These are phyloP conservation scores for Halichondria panicea DNA, from an alignment of 37 sponge, comb jelly and placozoan genomes.

Conservation along the genomic window DNA sequence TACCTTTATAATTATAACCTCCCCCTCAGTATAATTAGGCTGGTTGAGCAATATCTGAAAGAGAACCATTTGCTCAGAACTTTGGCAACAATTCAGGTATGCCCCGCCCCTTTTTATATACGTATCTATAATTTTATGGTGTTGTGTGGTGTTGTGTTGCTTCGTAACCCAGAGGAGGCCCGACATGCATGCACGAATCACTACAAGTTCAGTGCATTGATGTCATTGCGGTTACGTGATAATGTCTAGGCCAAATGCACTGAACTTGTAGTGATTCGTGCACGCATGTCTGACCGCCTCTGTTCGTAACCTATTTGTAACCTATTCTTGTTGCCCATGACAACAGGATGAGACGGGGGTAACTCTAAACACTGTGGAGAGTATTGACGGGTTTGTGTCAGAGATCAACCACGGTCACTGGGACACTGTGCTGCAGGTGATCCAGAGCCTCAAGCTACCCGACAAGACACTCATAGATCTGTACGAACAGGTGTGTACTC, in stretches of 20 bases:
- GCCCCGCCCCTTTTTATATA: constrained; percentile 1
- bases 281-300: neutral
- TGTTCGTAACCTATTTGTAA: no score
- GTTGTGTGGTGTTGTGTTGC: no score
- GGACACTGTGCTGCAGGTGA: constrained; percentile 94
- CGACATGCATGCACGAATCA: neutral
- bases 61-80: constrained; percentile 94
- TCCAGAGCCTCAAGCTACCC: constrained; percentile 94
- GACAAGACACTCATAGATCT: constrained; percentile 93
- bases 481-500: constrained; percentile 83
- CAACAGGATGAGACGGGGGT: constrained; percentile 84
- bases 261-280: no score
- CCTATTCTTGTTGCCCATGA: no score
- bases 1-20: no score
- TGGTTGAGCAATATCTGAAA: constrained; percentile 95
- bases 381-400: constrained; percentile 93
- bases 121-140: no score
- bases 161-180: neutral
- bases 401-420: constrained; percentile 99
- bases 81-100: constrained; percentile 81
- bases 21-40: constrained; percentile 73
- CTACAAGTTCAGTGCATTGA: neutral
- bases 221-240: neutral
- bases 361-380: constrained; percentile 96
- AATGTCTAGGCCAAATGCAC: neutral